Conservation (phyloP, 2,797 vertebrate species). For the Tangara arthus region DNA sequence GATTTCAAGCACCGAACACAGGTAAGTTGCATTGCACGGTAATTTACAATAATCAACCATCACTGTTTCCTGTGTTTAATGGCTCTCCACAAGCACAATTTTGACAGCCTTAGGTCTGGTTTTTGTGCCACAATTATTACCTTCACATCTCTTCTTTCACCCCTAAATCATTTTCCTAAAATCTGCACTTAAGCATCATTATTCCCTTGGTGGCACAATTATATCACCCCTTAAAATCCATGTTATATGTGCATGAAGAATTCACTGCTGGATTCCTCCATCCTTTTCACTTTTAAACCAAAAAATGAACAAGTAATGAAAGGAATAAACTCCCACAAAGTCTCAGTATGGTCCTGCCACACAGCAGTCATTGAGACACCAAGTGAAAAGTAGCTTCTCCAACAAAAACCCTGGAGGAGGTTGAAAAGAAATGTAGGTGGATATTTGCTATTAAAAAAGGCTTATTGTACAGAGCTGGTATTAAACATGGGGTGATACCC, state of each 20-base stretch:
- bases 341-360: background rate
- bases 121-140: background rate
- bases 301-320: background rate
- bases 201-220: background rate
- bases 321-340: background rate
- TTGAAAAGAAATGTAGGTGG: conserved; percentile 39
- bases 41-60: background rate
- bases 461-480: background rate
- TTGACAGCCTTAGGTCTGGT: background rate
- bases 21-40: background rate
- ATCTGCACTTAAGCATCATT: background rate
- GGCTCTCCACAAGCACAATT: background rate
- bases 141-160: background rate
- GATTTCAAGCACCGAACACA: background rate
- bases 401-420: conserved; percentile 20
- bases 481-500: conserved; percentile 7
- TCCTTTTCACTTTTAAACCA: background rate
- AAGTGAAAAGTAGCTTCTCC: conserved; percentile 20
- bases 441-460: background rate
- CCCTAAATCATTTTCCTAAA: background rate
- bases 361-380: background rate
- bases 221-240: background rate
- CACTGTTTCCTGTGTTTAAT: background rate
- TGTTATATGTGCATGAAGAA: background rate
- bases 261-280: conserved; percentile 15